Percentiles rank a stretch among this genome's conserved stretches.
Conservation (phyloP, 2,888 invertebrate genomes). For the Apamea epomidion region DNA sequence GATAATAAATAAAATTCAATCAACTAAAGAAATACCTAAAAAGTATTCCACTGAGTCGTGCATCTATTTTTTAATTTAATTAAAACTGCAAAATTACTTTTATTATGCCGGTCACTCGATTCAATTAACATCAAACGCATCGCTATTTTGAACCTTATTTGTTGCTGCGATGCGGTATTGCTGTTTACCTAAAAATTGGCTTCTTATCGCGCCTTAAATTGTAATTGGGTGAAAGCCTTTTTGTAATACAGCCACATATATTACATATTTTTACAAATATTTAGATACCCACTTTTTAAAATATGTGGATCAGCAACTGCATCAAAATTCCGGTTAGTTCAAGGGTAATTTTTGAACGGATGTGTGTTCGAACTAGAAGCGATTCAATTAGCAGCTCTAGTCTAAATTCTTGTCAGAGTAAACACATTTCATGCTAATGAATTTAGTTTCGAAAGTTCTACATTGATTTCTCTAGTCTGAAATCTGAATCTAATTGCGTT, state of each 20-base stretch:
- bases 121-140: too few species aligned
- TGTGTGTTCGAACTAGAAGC: slow-evolving; percentile 6
- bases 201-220: background rate
- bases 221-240: background rate
- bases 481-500: slow-evolving; percentile 15
- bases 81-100: too few species aligned
- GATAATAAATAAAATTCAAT: too few species aligned
- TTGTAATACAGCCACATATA: background rate
- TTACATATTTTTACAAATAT: background rate
- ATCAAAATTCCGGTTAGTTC: background rate
- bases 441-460: slow-evolving; percentile 25
- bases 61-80: too few species aligned
- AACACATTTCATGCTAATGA: slow-evolving; percentile 49
- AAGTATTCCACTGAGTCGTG: too few species aligned
- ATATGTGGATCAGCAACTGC: background rate
- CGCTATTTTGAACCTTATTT: background rate
- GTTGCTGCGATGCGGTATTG: background rate
- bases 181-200: too few species aligned
- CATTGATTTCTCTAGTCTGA: slow-evolving; percentile 28
- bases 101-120: too few species aligned
- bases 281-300: background rate
- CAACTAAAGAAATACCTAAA: too few species aligned
- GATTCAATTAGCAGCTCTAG: slow-evolving; percentile 24
- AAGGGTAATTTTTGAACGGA: background rate
- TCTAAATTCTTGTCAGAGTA: slow-evolving; percentile 12